Evolutionary conservation across 2,113 vertebrate genomes (phyloP).

Genomic region (Sinosuthora webbiana): DNA sequence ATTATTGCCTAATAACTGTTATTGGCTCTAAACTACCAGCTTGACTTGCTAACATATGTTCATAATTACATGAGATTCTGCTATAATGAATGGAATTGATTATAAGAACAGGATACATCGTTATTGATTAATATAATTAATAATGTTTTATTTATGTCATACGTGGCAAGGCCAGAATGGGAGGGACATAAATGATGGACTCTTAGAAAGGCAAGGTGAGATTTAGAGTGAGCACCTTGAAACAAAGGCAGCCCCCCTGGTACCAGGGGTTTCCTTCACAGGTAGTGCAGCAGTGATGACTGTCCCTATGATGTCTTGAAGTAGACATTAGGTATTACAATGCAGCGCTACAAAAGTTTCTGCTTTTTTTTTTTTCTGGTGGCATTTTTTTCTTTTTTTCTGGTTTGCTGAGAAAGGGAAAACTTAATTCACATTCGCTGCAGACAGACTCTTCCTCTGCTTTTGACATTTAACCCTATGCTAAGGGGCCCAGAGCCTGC

Average conservation of each 20-base stretch:
- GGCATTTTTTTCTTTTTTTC: not conserved
- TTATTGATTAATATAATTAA: not conserved
- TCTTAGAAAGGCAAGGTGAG: not conserved
- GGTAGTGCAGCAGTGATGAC: not conserved
- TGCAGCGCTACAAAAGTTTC: not conserved
- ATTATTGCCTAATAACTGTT: not conserved
- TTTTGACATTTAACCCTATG: constrained; percentile 57
- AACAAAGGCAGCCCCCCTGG: not conserved
- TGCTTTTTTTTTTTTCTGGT: not conserved
- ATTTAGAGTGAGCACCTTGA: not conserved
- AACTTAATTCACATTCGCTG: constrained; percentile 34
- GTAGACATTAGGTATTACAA: not conserved
- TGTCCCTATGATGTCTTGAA: not conserved
- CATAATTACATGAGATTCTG: not conserved
- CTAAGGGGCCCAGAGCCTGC: constrained; percentile 22
- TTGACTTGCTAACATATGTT: not conserved
- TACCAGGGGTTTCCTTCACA: not conserved
- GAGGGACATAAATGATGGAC: not conserved
- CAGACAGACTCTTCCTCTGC: constrained; percentile 35
- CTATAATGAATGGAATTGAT: not conserved
- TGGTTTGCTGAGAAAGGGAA: not conserved
- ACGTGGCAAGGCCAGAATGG: not conserved
- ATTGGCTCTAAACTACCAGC: not conserved
- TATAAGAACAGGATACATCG: not conserved
- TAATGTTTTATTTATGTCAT: not conserved